Evolutionary conservation across 2,113 vertebrate species (phyloP).

Genomic region (Rafetus swinhoei): DNA sequence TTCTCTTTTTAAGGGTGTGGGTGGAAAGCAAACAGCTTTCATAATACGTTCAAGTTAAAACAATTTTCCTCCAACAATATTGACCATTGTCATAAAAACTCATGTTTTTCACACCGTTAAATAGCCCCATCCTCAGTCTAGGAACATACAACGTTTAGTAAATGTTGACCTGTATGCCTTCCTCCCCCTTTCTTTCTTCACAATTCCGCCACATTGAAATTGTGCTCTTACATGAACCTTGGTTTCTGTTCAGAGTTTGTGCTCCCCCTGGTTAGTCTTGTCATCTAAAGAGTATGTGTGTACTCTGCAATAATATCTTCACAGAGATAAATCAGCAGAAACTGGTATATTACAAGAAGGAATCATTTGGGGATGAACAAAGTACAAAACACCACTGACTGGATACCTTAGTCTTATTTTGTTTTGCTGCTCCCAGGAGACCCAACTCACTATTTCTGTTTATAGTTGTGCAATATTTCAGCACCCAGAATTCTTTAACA

Average conservation of each 20-base stretch:
- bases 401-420: background rate
- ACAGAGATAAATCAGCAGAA: background rate
- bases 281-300: background rate
- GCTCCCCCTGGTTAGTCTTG: background rate
- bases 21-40: background rate
- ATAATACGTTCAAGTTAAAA: slow-evolving; percentile 46
- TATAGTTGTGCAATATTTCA: background rate
- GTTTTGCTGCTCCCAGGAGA: background rate
- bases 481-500: background rate
- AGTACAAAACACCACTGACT: background rate
- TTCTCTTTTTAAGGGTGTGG: slow-evolving; percentile 9
- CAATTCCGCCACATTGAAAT: background rate
- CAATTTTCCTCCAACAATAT: background rate
- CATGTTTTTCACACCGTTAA: background rate
- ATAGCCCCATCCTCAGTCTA: slow-evolving; percentile 24
- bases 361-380: background rate
- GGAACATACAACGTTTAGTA: slow-evolving; percentile 32
- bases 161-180: background rate
- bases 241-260: background rate
- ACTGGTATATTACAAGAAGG: background rate
- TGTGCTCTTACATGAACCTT: background rate
- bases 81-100: background rate
- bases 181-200: background rate
- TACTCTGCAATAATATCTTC: background rate
- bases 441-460: background rate